These are phyloP conservation scores for Abramis brama DNA, from an alignment of 2,113 vertebrate species.

Conservation along the genomic window DNA sequence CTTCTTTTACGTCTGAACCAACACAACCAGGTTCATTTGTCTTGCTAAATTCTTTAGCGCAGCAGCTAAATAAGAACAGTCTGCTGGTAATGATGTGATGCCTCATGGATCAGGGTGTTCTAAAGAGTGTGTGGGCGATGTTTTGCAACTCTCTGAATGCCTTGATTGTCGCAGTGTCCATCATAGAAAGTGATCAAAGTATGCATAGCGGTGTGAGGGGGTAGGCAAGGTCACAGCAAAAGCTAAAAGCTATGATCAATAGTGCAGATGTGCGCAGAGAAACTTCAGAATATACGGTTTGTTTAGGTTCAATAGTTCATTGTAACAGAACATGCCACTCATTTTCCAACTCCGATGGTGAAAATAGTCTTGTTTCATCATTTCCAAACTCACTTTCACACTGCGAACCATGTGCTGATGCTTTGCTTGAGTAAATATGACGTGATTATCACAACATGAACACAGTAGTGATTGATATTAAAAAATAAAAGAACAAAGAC, in stretches of 20 bases:
- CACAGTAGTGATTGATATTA: neutral
- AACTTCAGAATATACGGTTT: conserved; percentile 35
- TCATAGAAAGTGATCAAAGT: conserved; percentile 37
- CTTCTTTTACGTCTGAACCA: conserved; percentile 41
- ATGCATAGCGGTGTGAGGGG: neutral
- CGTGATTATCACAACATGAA: conserved; percentile 12
- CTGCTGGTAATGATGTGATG: conserved; percentile 65
- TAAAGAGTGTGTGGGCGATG: conserved; percentile 59
- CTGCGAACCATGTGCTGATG: neutral
- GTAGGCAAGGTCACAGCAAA: conserved; percentile 10
- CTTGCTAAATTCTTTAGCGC: conserved; percentile 53
- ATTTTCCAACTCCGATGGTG: neutral
- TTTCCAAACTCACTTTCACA: neutral
- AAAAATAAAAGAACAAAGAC: neutral
- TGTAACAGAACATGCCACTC: neutral
- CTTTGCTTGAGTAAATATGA: conserved; percentile 1
- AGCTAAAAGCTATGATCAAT: conserved; percentile 39
- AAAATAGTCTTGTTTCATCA: neutral
- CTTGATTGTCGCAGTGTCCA: conserved; percentile 19
- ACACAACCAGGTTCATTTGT: conserved; percentile 20
- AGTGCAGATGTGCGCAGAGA: conserved; percentile 22
- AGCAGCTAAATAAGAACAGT: conserved; percentile 46
- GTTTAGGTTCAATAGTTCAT: conserved; percentile 38
- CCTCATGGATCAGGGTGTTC: conserved; percentile 37
- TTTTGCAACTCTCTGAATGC: conserved; percentile 31